Evolutionary conservation across 2,888 invertebrate species (phyloP), one percentile per base, ranked within the genome.

Genomic region (Brassicogethes aeneus): DNA sequence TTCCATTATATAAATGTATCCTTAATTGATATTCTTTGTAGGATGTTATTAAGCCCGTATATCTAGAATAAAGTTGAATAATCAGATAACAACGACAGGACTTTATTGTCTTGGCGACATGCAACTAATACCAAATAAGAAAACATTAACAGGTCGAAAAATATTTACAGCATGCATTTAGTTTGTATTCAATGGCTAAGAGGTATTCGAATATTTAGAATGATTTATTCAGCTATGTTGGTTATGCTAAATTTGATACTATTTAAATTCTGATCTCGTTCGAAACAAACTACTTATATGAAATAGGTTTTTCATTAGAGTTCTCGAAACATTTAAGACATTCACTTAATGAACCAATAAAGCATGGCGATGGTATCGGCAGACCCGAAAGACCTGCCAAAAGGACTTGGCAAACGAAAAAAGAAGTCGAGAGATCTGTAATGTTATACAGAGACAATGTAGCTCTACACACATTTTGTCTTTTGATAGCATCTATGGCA

Each of bases 381-480:
- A 36, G 23, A 23, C 23, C 5, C 5, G 23, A n/a, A 23, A 5
- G 23, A 10, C 10, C 23, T 23, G 23, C 23, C 36, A 36, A 30
- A 31, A 37, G 16, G 36, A 36, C 16, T 15, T 14, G 8, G 23
- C 10, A 23, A 5, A 23, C 5, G 10, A 23, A 23, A 10, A 23
- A 23, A 15, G 3, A 16, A 36, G 8, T 12, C 10, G 17, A 36
- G 17, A 36, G 34, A 43, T 32, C 16, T 37, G 37, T 40, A 36
- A 31, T 37, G 34, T 39, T 38, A 39, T 40, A 44, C 39, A 37
- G 34, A 44, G 43, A 44, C 43, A 44, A 44, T 44, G 40, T 41
- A 29, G 43, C 15, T 23, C 41, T 40, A 41, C 40, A 44, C 43
- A 41, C 40, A 44, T 44, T 44, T 44, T 44, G 43, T 44, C 43